A percentile compares a stretch with the other conserved stretches of the same genome.
These are phyloP conservation scores for Meleagris gallopavo DNA, from an alignment of 2,113 vertebrate species.

Conservation along the genomic window DNA sequence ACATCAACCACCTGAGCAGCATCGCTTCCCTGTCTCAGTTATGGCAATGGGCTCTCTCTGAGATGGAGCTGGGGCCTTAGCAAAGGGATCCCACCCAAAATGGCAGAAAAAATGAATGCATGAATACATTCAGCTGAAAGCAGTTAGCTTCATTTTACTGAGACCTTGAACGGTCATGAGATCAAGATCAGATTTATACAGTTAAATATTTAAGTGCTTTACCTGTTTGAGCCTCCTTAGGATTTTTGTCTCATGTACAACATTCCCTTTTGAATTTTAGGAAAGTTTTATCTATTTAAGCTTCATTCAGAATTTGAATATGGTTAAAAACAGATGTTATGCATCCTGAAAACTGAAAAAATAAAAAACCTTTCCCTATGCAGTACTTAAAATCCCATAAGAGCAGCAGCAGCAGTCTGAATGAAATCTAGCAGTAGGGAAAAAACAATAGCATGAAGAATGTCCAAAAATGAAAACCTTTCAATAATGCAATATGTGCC, in stretches of 20 bases:
- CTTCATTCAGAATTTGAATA: not conserved
- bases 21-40: not conserved
- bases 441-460: not conserved
- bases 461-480: not conserved
- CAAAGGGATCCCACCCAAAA: not conserved
- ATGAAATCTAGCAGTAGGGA: not conserved
- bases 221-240: not conserved
- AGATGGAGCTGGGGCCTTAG: not conserved
- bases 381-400: not conserved
- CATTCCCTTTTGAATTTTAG: not conserved
- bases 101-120: not conserved
- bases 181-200: not conserved
- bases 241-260: not conserved
- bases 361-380: not conserved
- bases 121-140: not conserved
- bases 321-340: slow-evolving; percentile 32
- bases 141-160: not conserved
- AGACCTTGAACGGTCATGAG: not conserved
- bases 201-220: not conserved
- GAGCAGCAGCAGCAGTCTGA: not conserved
- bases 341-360: slow-evolving; percentile 14
- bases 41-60: not conserved
- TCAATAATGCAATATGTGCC: slow-evolving; percentile 2
- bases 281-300: not conserved
- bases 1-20: not conserved